Evolutionary conservation across 2,797 vertebrate genomes (phyloP).

Genomic region (Salarias fasciatus): DNA sequence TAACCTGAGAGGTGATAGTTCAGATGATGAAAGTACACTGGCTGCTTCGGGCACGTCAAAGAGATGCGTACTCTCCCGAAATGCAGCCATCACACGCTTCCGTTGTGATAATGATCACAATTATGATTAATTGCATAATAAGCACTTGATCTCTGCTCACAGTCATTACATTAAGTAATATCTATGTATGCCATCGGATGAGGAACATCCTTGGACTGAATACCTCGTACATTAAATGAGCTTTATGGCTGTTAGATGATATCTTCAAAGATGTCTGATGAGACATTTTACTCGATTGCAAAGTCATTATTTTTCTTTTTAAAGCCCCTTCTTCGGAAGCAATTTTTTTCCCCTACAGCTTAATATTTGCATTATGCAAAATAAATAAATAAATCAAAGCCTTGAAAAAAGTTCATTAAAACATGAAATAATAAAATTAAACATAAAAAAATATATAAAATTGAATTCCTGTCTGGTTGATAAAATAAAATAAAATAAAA

Average conservation of each 20-base stretch:
- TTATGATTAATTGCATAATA: constrained; percentile 48
- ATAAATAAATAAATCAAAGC: too few species aligned
- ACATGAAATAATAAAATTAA: too few species aligned
- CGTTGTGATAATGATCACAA: constrained; percentile 28
- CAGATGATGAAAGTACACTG: constrained; percentile 69
- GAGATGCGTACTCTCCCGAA: constrained; percentile 38
- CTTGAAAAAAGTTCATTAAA: too few species aligned
- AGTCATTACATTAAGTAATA: constrained; percentile 37
- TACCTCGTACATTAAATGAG: constrained; percentile 3
- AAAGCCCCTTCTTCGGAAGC: neutral
- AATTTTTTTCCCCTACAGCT: too few species aligned
- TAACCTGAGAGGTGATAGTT: constrained; percentile 79
- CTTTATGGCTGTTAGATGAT: constrained; percentile 2
- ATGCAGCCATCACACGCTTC: constrained; percentile 31
- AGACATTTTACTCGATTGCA: constrained; percentile 13
- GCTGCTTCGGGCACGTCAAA: constrained; percentile 56
- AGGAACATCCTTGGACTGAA: neutral
- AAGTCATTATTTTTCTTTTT: constrained; percentile 17
- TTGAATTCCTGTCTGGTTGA: too few species aligned
- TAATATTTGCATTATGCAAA: too few species aligned
- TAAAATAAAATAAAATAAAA: too few species aligned
- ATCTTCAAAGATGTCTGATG: constrained; percentile 15
- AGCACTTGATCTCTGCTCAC: constrained; percentile 59
- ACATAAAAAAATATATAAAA: too few species aligned
- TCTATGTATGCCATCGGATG: constrained; percentile 26